Base-by-base conservation (phyloP, 2,888 invertebrate genomes). In the Pyrgus malvae region DNA sequence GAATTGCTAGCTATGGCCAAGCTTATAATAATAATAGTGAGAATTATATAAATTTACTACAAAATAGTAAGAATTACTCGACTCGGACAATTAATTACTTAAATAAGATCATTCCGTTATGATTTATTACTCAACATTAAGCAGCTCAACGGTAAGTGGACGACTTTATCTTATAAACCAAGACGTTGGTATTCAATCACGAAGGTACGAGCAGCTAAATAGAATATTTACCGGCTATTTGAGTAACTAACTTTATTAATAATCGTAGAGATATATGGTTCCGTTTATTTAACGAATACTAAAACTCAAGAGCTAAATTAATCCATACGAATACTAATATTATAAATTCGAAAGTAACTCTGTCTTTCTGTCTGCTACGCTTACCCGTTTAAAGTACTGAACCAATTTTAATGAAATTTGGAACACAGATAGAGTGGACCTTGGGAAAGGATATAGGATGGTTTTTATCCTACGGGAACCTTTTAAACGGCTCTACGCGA, bases 91-190 rank as follows among this genome's bases (percentile, higher is more conserved):
- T 48, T 41, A 48, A 54, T 54, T 54, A 54, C 48, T 41, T 25
- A 54, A 48, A 54, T 54, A 54, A 48, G 40, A 54, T 41, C 54
- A 31, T 37, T 46, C 41, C 48, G 29, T 40, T 48, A 54, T 48
- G 48, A 54, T 54, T 48, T 54, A 54, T 48, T 46, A 25, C 41
- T 33, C 16, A 31, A 35, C 44, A 45, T 53, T 53, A 51, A 31
- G 45, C 29, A 45, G 23, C 21, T 53, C 44, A 45, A 38, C 53
- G 37, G 44, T 53, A 45, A 51, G 45, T 38, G 45, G 29, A 53
- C 45, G 53, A 53, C 53, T 53, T 53, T 53, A 53, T 53, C 53
- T 53, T 16, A 37, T 29, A 16, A 45, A 19, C 53, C 11, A 29
- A 51, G 42, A 25, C 31, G 14, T 38, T 14, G 45, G 44, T 45